Evolutionary conservation across 2,888 invertebrate species (phyloP).

Genomic region (Sphinx pinastri): DNA sequence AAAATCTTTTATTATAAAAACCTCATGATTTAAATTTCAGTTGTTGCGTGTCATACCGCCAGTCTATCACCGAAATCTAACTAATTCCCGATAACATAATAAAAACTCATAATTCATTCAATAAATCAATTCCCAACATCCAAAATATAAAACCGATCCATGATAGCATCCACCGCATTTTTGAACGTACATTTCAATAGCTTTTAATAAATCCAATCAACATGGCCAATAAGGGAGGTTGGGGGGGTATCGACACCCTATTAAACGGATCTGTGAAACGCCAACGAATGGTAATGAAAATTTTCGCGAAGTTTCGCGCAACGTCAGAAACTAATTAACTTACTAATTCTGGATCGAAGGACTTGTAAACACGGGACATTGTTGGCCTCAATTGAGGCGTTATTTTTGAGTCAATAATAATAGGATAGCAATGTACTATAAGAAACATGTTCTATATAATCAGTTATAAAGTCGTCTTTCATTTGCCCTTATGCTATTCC

Average conservation of each 20-base stretch:
- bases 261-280: conserved; percentile 27
- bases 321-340: conserved; percentile 10
- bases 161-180: neutral
- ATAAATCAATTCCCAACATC: neutral
- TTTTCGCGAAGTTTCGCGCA: conserved; percentile 27
- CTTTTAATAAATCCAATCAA: conserved; percentile 25
- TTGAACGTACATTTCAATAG: neutral
- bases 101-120: too few species aligned
- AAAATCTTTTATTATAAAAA: too few species aligned
- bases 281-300: conserved; percentile 28
- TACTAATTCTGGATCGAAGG: neutral
- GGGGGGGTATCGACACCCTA: conserved; percentile 28
- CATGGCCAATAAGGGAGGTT: neutral
- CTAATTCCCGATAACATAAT: too few species aligned
- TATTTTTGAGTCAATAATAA: too few species aligned
- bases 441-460: too few species aligned
- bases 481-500: too few species aligned
- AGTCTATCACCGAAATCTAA: too few species aligned
- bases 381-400: neutral
- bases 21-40: too few species aligned
- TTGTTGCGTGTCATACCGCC: too few species aligned
- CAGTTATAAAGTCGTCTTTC: too few species aligned
- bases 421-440: too few species aligned
- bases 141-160: neutral
- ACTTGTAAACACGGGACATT: neutral